Base-by-base conservation (phyloP, 2,113 vertebrate species). In the Lanius collurio region DNA sequence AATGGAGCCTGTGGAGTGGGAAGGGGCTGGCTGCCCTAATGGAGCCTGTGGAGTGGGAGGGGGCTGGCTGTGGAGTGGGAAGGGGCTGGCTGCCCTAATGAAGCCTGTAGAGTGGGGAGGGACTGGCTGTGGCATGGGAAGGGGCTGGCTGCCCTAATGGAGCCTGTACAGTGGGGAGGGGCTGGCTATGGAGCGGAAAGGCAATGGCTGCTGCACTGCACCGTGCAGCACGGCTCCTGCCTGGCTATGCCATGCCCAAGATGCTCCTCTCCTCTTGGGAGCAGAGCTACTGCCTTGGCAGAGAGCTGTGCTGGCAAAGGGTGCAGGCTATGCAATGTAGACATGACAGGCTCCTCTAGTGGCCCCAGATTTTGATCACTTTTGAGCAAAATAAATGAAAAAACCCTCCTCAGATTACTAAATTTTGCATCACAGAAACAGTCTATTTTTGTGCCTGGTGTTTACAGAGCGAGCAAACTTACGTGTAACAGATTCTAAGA, bases 301-400 rank as follows among this genome's bases (percentile, higher is more conserved):
- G 21, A 80, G n/a, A 39, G 49, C 46, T 33, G 21, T 7, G 28
- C 59, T 2, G 7, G 59, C 46, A 56, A 52, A 60, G 39, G 47
- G 20, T 26, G 28, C 57, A 0, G 2, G 76, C 24, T 47, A 27
- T 1, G 2, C 42, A 4, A 21, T 0, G 2, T 1, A 17, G 59
- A 70, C 59, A 3, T 3, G 31, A 13, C 31, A 16, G 6, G 19
- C 1, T 28, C 33, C 56, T 63, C 15, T 9, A 11, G 26, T 0
- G 0, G 76, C 20, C 44, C 30, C 44, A 47, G 3, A 47, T 47
- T 28, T 42, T 8, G 0, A 23, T 19, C 5, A 2, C 26, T 79
- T 59, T 59, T n/a, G 17, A 53, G 39, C 37, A 71, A 52, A 63
- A 41, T 6, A 47, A 55, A 70, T 70, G 11, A 18, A 41, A 62